Evolutionary conservation across 2,797 vertebrate species (phyloP), one percentile per base, ranked within the genome.

Genomic region (Chiroxiphia lanceolata): DNA sequence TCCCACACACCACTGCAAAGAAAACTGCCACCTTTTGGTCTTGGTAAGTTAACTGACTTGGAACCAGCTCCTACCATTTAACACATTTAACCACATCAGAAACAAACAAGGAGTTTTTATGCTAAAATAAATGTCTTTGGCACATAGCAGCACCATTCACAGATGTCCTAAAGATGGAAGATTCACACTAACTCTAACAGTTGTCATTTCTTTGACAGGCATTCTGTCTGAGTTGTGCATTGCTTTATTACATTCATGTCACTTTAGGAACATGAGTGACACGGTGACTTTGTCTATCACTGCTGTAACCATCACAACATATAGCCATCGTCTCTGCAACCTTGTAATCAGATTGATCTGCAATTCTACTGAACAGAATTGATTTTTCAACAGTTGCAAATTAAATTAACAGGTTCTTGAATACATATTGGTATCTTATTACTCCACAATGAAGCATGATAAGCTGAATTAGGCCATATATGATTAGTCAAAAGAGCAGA

Each of bases 341-440:
- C 38, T 79, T 87, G 59, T 54, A 89, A 76, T 87, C 51, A 74
- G 83, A 44, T 57, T 94, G 65, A 83, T 79, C 67, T 61, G 33
- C 50, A 69, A 69, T 78, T 91, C 92, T 89, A 76, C 18, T 50
- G 69, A 87, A 57, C 19, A 75, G 31, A 89, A 85, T 20, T 87
- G 67, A 84, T 92, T 90, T 96, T 94, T 89, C 78, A 91, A n/a
- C 42, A 56, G 45, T 11, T 34, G 36, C 4, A 71, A 89, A 84
- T 23, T 42, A 72, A 83, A 91, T 86, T 71, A 91, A 42, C 51
- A 53, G 18, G 13, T 44, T 91, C 51, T 92, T 95, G 59, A 87
- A 87, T 42, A 78, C 14, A 14, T 50, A 31, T 45, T 76, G n/a
- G 19, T 53, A 65, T 15, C 31, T 93, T 82, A 45, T 51, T 63